A percentile compares a stretch with the other conserved stretches of the same genome.
phyloP scores from a whole-genome alignment of 2,888 invertebrate genomes.

The Philhelius pedissequus region DNA sequence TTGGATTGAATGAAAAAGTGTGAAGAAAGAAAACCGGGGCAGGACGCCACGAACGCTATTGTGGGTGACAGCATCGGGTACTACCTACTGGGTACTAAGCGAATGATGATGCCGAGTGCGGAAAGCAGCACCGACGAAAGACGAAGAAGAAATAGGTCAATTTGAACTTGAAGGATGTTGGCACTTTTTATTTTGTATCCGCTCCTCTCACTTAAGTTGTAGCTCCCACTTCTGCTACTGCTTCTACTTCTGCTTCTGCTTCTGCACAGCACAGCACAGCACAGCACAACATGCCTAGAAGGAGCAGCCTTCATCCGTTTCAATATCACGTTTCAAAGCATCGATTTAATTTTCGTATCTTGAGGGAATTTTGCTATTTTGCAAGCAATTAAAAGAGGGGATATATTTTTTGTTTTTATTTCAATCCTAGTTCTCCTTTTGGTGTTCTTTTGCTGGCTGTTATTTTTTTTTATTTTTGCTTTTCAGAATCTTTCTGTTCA shows the following conservation, averaged over 20 bases:
- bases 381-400: slow-evolving; percentile 66
- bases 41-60: slow-evolving; percentile 8
- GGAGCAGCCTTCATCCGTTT: slow-evolving; percentile 66
- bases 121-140: slow-evolving; percentile 8
- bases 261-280: no score
- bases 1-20: slow-evolving; percentile 56
- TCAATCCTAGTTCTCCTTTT: slow-evolving; percentile 17
- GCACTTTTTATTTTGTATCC: slow-evolving; percentile 52
- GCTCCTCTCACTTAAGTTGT: slow-evolving; percentile 21
- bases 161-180: slow-evolving; percentile 67
- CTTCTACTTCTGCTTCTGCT: not conserved
- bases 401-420: slow-evolving; percentile 20
- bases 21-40: not conserved
- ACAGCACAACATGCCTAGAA: slow-evolving; percentile 61
- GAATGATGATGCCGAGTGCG: slow-evolving; percentile 21
- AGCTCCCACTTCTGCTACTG: not conserved
- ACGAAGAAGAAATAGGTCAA: slow-evolving; percentile 63
- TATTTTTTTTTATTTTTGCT: slow-evolving; percentile 21
- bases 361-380: slow-evolving; percentile 66
- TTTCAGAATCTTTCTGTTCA: slow-evolving; percentile 51
- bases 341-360: slow-evolving; percentile 69
- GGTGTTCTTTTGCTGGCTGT: slow-evolving; percentile 21
- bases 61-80: slow-evolving; percentile 1
- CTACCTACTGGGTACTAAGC: not conserved
- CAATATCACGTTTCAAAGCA: slow-evolving; percentile 69